Conservation (phyloP, 2,113 vertebrate genomes). For the Cryptomyrus ogoouensis region DNA sequence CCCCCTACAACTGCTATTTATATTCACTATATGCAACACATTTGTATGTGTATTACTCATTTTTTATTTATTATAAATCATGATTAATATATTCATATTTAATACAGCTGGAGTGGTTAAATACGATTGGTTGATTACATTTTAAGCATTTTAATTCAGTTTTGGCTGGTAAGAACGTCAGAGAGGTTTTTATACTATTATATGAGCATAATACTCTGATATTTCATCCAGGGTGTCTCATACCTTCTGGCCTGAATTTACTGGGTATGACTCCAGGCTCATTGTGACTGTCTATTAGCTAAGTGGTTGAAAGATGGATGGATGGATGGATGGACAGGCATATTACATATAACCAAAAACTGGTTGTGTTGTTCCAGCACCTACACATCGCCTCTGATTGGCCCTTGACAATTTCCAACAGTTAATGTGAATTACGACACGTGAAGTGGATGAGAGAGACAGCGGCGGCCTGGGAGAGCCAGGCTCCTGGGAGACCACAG, state of each 20-base stretch:
- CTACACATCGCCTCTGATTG: background rate
- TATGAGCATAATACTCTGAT: background rate
- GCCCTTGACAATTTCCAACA: slow-evolving; percentile 12
- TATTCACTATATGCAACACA: background rate
- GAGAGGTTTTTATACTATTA: background rate
- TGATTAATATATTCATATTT: background rate
- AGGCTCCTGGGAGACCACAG: slow-evolving; percentile 23
- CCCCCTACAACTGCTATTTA: background rate
- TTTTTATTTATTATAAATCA: background rate
- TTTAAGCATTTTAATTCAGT: background rate
- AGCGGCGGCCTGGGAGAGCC: slow-evolving; percentile 16
- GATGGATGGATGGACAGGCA: background rate
- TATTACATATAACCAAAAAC: slow-evolving; percentile 5
- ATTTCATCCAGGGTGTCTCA: background rate
- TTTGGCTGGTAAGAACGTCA: background rate
- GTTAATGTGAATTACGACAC: slow-evolving; percentile 17
- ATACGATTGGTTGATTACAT: background rate
- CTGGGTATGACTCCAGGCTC: background rate
- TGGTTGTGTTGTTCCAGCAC: background rate
- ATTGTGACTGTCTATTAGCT: background rate
- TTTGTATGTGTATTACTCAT: background rate
- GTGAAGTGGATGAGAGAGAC: slow-evolving; percentile 5
- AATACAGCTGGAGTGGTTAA: background rate
- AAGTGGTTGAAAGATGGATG: background rate
- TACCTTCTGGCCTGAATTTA: background rate